Conservation (phyloP, 2,113 vertebrate species). For the Sebastes schlegelii region DNA sequence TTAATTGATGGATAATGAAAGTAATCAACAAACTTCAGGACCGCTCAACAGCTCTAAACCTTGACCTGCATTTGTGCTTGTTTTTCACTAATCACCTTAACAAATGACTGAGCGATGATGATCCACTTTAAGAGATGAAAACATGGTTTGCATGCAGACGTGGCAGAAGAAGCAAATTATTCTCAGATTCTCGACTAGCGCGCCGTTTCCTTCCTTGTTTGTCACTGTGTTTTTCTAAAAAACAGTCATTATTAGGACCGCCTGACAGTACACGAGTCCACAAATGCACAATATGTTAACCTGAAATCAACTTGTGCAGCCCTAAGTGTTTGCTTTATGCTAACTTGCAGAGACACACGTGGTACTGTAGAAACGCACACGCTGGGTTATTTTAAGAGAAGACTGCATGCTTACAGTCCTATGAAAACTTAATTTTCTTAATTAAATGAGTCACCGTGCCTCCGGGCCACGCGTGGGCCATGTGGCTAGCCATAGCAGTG, state of each 20-base stretch:
- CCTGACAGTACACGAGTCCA: neutral
- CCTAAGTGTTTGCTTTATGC: neutral
- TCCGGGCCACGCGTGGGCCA: neutral
- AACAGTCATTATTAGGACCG: neutral
- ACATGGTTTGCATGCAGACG: neutral
- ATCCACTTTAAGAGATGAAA: neutral
- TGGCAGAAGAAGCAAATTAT: neutral
- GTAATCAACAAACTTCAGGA: neutral
- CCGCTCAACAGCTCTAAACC: neutral
- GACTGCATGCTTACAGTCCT: slow-evolving; percentile 1
- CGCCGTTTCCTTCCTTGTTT: neutral
- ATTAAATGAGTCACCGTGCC: slow-evolving; percentile 45
- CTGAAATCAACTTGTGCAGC: neutral
- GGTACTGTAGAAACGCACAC: neutral
- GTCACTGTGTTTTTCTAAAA: neutral
- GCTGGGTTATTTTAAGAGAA: neutral
- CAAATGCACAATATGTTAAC: neutral
- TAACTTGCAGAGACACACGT: neutral
- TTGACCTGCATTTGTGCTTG: neutral
- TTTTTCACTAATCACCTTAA: neutral
- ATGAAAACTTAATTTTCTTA: slow-evolving; percentile 53
- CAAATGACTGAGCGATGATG: neutral
- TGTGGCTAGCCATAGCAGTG: neutral
- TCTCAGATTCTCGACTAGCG: neutral
- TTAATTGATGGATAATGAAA: neutral